Conservation (phyloP, 2,888 invertebrate species). For the Ischnura elegans region DNA sequence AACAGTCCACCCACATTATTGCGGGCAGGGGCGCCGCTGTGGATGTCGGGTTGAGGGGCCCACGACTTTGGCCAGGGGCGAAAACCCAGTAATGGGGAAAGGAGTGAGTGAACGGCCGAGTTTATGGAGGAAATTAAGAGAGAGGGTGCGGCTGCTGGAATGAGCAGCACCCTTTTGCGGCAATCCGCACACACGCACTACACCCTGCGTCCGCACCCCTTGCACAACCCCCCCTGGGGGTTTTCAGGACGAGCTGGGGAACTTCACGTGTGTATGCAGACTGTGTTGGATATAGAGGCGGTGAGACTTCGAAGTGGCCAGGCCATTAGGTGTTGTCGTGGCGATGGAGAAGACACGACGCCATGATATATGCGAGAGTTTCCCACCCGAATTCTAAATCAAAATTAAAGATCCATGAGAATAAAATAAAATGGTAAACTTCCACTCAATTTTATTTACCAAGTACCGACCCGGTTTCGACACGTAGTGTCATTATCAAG, state of each 20-base stretch:
- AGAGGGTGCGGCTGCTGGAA: background rate
- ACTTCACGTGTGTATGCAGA: background rate
- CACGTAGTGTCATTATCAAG: no score
- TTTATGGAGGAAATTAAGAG: background rate
- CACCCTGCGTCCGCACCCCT: background rate
- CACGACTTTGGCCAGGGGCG: background rate
- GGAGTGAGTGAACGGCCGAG: background rate
- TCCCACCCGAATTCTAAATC: no score
- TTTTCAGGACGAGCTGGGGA: background rate
- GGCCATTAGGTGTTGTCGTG: conserved; percentile 26
- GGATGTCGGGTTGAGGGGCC: background rate
- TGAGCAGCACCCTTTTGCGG: conserved; percentile 4
- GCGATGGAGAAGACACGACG: background rate
- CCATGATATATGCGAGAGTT: background rate
- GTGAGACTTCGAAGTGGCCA: background rate
- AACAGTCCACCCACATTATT: background rate
- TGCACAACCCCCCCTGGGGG: background rate
- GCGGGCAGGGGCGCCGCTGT: background rate
- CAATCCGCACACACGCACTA: background rate
- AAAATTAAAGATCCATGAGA: no score
- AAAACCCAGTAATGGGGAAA: background rate
- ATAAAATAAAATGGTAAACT: no score
- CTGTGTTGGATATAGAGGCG: background rate
- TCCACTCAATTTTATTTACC: no score
- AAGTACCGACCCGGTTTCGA: no score